Percentiles rank a stretch among this genome's conserved stretches.
Evolutionary conservation across 2,113 vertebrate genomes (phyloP).

Genomic region (Cyanoderma ruficeps): DNA sequence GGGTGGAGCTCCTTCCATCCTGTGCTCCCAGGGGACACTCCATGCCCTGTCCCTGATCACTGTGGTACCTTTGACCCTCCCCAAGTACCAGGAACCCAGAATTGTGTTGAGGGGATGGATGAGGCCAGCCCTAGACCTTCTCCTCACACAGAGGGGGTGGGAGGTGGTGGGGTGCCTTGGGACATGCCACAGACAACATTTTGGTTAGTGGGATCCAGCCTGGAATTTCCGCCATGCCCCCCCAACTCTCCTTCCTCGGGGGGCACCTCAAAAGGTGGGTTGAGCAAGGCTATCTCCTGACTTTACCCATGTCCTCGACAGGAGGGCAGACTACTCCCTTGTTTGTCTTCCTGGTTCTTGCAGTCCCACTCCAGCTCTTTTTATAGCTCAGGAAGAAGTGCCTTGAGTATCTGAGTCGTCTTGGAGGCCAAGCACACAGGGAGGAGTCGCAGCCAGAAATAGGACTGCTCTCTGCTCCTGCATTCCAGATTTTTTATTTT

Average conservation of each 20-base stretch:
- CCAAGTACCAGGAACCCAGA: background rate
- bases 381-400: conserved; percentile 20
- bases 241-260: background rate
- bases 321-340: background rate
- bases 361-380: conserved; percentile 32
- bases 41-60: background rate
- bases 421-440: conserved; percentile 32
- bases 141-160: background rate
- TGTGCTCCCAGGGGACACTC: background rate
- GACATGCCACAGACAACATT: fast-evolving
- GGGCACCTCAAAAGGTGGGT: background rate
- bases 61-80: background rate
- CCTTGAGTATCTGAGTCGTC: background rate
- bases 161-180: background rate
- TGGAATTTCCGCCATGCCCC: background rate
- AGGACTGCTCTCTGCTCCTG: conserved; percentile 3
- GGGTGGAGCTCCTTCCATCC: background rate
- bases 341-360: background rate
- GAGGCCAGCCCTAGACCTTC: background rate
- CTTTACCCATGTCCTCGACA: background rate
- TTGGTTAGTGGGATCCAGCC: background rate
- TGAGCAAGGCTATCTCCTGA: background rate
- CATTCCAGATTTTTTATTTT: conserved; percentile 28
- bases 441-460: conserved; percentile 31
- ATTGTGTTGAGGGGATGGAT: background rate